These are phyloP conservation scores for Danaus melanippus DNA, from an alignment of 1,140 invertebrate genomes.

Conservation along the genomic window DNA sequence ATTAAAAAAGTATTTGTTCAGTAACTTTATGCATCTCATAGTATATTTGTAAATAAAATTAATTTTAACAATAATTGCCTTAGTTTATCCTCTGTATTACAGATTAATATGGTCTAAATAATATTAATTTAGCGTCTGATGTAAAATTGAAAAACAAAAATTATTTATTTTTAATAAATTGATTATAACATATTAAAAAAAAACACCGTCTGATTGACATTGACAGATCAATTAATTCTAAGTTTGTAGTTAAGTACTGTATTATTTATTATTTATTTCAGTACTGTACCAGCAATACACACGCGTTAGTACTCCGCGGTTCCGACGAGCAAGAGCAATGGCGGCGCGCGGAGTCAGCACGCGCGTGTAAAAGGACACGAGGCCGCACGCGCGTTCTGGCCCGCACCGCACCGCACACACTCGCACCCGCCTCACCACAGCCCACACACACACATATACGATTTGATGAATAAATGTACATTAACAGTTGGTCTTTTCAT, in stretches of 20 bases:
- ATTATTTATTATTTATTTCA: constrained; percentile 19
- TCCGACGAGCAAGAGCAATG: constrained; percentile 48
- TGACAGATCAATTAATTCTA: too few species aligned
- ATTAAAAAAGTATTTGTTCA: too few species aligned
- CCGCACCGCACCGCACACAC: constrained; percentile 15
- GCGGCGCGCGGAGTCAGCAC: constrained; percentile 30
- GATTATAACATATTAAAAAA: too few species aligned
- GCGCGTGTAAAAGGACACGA: constrained; percentile 13
- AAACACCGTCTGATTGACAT: too few species aligned
- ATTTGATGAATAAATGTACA: constrained; percentile 37
- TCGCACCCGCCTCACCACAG: constrained; percentile 46
- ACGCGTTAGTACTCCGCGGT: constrained; percentile 32
- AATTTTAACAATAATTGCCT: too few species aligned
- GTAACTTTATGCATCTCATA: too few species aligned
- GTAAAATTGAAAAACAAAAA: too few species aligned
- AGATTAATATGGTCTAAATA: too few species aligned
- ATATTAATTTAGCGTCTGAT: too few species aligned
- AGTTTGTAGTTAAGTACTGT: background rate
- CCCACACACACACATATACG: constrained; percentile 60
- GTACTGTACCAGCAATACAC: constrained; percentile 29
- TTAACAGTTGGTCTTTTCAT: background rate
- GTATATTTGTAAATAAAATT: too few species aligned
- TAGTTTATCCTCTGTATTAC: too few species aligned
- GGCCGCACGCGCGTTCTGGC: constrained; percentile 20
- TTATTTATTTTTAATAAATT: too few species aligned